These are phyloP conservation scores for Aegithalos caudatus DNA, from an alignment of 2,113 vertebrate species.

Conservation along the genomic window DNA sequence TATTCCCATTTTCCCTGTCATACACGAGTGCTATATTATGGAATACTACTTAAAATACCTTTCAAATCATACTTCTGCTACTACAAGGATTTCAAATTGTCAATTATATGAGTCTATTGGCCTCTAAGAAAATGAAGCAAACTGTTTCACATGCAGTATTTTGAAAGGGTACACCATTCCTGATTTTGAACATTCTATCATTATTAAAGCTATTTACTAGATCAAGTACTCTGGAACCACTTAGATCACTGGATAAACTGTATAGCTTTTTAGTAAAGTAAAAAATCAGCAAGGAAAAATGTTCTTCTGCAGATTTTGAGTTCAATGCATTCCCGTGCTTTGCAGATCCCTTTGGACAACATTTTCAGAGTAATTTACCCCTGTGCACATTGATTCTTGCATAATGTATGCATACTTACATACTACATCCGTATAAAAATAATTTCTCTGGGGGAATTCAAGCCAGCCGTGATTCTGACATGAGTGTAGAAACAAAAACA, in stretches of 20 bases:
- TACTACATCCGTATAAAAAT: not conserved
- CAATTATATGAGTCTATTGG: not conserved
- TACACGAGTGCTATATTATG: not conserved
- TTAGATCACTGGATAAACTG: not conserved
- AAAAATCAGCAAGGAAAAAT: not conserved
- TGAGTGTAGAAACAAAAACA: not conserved
- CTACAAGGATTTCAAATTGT: not conserved
- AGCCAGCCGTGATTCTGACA: not conserved
- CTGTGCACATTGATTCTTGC: not conserved
- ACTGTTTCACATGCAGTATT: not conserved
- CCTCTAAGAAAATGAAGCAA: not conserved
- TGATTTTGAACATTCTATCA: not conserved
- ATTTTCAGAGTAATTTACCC: not conserved
- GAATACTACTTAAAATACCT: not conserved
- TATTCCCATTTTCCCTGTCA: not conserved
- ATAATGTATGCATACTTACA: not conserved
- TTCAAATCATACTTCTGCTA: not conserved
- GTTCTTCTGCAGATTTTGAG: not conserved
- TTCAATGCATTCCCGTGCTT: not conserved
- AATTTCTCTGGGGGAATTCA: not conserved
- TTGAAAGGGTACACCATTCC: not conserved
- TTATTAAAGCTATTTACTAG: not conserved
- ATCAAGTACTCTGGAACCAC: not conserved
- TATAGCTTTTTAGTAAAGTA: not conserved
- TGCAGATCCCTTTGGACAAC: not conserved